phyloP scores from a whole-genome alignment of 2,797 vertebrate species.

The Sebastes steindachneri region DNA sequence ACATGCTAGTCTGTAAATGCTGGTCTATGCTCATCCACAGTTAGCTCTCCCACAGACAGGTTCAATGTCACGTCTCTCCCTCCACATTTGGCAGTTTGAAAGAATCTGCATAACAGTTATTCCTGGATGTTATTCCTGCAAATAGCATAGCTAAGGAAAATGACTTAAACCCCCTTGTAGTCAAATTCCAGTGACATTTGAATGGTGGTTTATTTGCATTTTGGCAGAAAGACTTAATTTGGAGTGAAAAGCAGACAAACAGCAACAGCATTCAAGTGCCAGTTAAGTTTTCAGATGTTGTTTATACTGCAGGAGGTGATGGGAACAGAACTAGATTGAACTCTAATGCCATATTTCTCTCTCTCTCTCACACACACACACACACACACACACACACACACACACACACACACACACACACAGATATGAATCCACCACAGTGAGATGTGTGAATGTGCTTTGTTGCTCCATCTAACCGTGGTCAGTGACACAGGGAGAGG shows the following conservation, averaged over 20 bases:
- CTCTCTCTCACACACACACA: not conserved
- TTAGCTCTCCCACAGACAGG: not conserved
- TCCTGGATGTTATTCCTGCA: slow-evolving; percentile 18
- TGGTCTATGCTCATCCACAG: not conserved
- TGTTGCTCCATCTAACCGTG: slow-evolving; percentile 15
- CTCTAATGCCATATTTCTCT: not conserved
- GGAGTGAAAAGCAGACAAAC: slow-evolving; percentile 46
- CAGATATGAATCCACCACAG: not conserved
- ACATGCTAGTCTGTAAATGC: not conserved
- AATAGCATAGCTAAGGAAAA: slow-evolving; percentile 55
- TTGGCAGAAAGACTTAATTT: slow-evolving; percentile 57
- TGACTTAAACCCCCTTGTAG: slow-evolving; percentile 53
- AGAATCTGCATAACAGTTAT: slow-evolving; percentile 21
- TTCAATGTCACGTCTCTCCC: not conserved
- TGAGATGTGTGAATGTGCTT: not conserved
- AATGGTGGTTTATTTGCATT: slow-evolving; percentile 68
- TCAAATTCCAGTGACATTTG: slow-evolving; percentile 60
- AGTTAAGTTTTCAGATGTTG: slow-evolving; percentile 22
- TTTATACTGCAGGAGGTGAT: slow-evolving; percentile 42
- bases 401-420: not conserved
- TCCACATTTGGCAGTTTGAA: slow-evolving; percentile 17
- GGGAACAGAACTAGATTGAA: not conserved
- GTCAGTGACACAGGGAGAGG: not conserved
- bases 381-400: not conserved
- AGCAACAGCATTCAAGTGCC: slow-evolving; percentile 56